Evolutionary conservation across 2,888 invertebrate genomes (phyloP).

Genomic region (Agriopis aurantiaria): DNA sequence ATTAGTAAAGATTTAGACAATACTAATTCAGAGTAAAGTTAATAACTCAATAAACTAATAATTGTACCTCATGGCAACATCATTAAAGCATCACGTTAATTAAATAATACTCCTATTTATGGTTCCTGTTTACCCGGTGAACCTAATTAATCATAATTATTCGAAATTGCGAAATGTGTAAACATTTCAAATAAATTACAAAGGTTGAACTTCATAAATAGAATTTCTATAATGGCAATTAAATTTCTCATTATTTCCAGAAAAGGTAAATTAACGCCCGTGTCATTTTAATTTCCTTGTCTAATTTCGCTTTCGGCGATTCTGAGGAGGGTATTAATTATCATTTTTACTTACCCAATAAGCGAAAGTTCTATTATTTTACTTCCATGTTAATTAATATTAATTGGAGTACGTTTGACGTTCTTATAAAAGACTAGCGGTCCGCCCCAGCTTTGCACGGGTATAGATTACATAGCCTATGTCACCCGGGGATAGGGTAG

Average conservation of each 20-base stretch:
- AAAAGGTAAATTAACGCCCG: constrained; percentile 31
- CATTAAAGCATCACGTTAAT: constrained; percentile 10
- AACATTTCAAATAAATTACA: constrained; percentile 37
- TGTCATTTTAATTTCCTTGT: constrained; percentile 37
- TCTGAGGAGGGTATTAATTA: constrained; percentile 25
- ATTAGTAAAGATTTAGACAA: no score
- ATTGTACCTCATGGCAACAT: constrained; percentile 4
- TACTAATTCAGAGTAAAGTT: no score
- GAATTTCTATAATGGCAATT: constrained; percentile 33
- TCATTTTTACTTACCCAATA: constrained; percentile 10
- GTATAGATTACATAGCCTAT: no score
- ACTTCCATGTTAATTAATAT: background rate
- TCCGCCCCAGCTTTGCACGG: no score
- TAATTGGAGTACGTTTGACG: background rate
- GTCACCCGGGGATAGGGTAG: no score
- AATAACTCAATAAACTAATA: no score
- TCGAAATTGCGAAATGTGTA: constrained; percentile 32
- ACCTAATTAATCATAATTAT: constrained; percentile 33
- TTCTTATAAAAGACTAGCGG: no score
- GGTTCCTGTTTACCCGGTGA: constrained; percentile 11
- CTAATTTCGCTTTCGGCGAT: constrained; percentile 26
- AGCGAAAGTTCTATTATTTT: constrained; percentile 1
- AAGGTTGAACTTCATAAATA: constrained; percentile 31
- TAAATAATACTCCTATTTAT: constrained; percentile 18
- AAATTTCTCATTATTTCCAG: constrained; percentile 37